phyloP scores from a whole-genome alignment of 2,888 invertebrate species.

The Drosophila austrosaltans region DNA sequence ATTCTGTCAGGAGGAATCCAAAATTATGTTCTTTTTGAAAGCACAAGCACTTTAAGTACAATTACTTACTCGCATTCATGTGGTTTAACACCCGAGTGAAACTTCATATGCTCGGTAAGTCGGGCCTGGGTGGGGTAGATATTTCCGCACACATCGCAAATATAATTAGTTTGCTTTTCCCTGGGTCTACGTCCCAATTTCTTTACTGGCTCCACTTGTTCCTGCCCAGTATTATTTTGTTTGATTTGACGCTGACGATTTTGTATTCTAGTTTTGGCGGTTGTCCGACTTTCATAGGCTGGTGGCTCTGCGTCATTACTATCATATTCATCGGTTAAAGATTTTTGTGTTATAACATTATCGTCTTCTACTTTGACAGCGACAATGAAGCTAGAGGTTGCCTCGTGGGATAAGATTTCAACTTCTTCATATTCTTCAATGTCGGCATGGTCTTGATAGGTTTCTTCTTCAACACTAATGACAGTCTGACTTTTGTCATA shows the following conservation, averaged over 20 bases:
- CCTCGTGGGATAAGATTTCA: conserved; percentile 48
- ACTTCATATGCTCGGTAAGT: conserved; percentile 82
- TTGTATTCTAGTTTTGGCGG: background rate
- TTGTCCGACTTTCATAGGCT: conserved; percentile 3
- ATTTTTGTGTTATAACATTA: conserved; percentile 33
- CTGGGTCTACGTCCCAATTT: conserved; percentile 64
- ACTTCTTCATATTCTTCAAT: conserved; percentile 54
- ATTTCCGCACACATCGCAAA: conserved; percentile 83
- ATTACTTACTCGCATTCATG: conserved; percentile 82
- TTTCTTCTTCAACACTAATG: conserved; percentile 44
- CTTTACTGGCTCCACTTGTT: conserved; percentile 35
- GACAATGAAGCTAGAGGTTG: conserved; percentile 11
- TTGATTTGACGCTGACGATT: background rate
- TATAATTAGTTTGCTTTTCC: conserved; percentile 72
- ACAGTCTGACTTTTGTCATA: conserved; percentile 45
- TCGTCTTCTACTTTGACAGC: conserved; percentile 30
- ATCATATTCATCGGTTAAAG: conserved; percentile 48
- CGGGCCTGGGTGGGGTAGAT: conserved; percentile 81
- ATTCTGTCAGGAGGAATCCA: conserved; percentile 63
- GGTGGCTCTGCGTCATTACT: conserved; percentile 10
- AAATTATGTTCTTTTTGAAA: background rate
- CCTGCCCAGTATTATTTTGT: background rate
- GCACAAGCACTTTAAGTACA: background rate
- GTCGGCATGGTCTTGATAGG: conserved; percentile 52
- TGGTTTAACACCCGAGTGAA: conserved; percentile 81